These are phyloP conservation scores for Oreortyx pictus DNA, from an alignment of 2,797 vertebrate species.

Conservation along the genomic window DNA sequence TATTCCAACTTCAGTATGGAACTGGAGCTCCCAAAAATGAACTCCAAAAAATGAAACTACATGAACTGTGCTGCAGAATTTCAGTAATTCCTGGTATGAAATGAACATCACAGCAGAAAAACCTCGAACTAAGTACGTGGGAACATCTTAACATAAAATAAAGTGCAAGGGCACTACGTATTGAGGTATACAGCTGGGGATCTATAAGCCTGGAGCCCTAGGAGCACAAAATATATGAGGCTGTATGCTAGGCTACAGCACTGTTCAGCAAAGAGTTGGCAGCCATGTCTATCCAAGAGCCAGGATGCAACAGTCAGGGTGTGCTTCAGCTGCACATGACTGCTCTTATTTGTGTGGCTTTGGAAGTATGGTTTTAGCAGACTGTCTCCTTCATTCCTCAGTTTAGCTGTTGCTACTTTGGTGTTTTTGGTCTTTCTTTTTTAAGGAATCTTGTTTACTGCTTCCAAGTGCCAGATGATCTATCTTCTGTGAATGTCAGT, in stretches of 20 bases:
- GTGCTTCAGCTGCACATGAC: background rate
- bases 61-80: background rate
- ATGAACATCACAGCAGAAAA: background rate
- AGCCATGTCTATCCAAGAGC: background rate
- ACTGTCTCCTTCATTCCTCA: background rate
- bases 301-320: background rate
- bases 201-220: constrained; percentile 9
- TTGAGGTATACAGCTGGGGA: background rate
- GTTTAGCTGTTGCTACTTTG: background rate
- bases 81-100: background rate
- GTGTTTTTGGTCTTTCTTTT: background rate
- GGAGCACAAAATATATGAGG: background rate
- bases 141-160: constrained; percentile 20
- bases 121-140: constrained; percentile 2
- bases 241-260: background rate
- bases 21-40: background rate
- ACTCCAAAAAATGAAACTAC: background rate
- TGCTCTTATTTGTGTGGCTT: constrained; percentile 2
- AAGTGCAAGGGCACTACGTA: background rate
- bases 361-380: background rate
- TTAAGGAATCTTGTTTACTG: background rate
- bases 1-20: background rate
- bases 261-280: background rate
- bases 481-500: background rate
- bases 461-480: background rate